These are phyloP conservation scores for Gnathonemus longibarbis DNA, from an alignment of 2,113 vertebrate genomes.

Conservation along the genomic window DNA sequence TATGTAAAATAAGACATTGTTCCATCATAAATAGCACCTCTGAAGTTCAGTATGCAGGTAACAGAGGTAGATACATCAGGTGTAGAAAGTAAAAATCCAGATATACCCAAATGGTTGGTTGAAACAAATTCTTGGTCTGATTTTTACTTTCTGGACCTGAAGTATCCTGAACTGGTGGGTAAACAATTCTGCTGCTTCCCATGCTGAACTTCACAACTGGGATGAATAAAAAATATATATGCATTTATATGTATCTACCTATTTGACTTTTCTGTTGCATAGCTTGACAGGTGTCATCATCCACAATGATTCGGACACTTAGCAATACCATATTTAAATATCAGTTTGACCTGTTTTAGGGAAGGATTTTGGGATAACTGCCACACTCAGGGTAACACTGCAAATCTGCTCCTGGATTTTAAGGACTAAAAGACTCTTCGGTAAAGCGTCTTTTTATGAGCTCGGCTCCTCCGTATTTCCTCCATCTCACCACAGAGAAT, in stretches of 20 bases:
- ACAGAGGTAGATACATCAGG: not conserved
- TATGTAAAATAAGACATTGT: not conserved
- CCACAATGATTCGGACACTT: not conserved
- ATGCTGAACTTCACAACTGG: not conserved
- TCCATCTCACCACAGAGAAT: not conserved
- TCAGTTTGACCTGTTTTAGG: not conserved
- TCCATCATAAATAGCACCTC: not conserved
- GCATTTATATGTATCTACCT: not conserved
- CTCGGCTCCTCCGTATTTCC: not conserved
- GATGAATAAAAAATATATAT: not conserved
- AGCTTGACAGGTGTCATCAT: not conserved
- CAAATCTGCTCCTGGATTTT: not conserved
- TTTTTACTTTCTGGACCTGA: not conserved
- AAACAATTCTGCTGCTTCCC: not conserved
- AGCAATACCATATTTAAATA: not conserved
- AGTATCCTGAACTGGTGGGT: not conserved
- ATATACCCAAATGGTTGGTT: not conserved
- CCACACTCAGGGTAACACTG: not conserved
- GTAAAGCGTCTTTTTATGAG: not conserved
- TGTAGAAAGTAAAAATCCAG: not conserved
- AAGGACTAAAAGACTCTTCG: not conserved
- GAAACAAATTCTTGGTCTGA: not conserved
- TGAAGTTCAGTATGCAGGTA: not conserved
- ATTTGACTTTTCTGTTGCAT: not conserved
- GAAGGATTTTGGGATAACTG: not conserved